Base-by-base conservation (phyloP, 2,888 invertebrate species). In the Lithophane leautieri region DNA sequence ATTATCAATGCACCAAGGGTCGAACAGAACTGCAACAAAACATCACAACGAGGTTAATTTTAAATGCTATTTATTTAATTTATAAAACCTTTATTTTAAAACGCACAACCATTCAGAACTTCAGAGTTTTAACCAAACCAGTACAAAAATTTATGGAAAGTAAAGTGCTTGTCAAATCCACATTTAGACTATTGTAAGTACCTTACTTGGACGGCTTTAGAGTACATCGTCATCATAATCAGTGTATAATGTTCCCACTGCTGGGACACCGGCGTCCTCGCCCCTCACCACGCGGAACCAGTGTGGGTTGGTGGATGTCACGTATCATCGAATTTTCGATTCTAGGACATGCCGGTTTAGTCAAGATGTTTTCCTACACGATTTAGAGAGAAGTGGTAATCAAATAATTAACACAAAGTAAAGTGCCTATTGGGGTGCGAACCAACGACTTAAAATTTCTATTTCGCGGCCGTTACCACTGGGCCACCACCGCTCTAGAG, bases 1-100 rank as follows among this genome's bases (percentile, higher is more conserved):
- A 99, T 98, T 82, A 99, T 97, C 61, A 98, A 95, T 28, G 99
- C 98, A 60, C 99, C 99, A 88, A 99, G 93, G 54, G 98, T 97
- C 34, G 99, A 98, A 94, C 99, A 99, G 94, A 99, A 99, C 99
- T 99, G 94, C 86, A 97, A 97, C 75, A 84, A 90, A 90, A 84
- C 40, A 52, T 19, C 16, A 54, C 1, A 54, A 11, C 19, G 34
- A n/a, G 9, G 22, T 34, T 22, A 34, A 22, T 22, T 66, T 34
- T 22, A 8, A 47, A 28, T 28, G 22, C 22, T n/a, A 34, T 34
- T 34, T 14, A 28, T 25, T 42, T 42, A 4, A 44, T 12, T 7
- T 19, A 44, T 2, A 42, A 62, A n/a, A 4, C 8, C 40, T n/a
- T 25, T 56, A 8, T 25, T 25, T 28, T 58, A 16, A 16, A 56